phyloP scores from a whole-genome alignment of 1,140 invertebrate genomes.

The Drosophila nebulosa region DNA sequence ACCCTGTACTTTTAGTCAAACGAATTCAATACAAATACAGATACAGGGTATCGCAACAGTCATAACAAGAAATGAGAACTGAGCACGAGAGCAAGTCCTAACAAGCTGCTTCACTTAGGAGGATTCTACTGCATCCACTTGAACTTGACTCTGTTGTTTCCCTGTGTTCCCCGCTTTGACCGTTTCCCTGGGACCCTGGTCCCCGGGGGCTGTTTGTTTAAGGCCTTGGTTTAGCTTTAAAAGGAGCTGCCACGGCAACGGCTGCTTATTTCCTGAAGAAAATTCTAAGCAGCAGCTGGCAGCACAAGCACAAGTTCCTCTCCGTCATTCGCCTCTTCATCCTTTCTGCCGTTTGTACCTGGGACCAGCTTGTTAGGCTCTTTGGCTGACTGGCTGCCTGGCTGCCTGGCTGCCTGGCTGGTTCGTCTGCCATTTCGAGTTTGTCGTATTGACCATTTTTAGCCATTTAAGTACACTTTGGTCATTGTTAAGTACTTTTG shows the following conservation, averaged over 20 bases:
- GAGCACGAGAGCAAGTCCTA: slow-evolving; percentile 44
- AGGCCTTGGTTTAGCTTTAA: slow-evolving; percentile 69
- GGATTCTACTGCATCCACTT: slow-evolving; percentile 10
- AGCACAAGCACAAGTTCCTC: background rate
- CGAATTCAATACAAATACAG: background rate
- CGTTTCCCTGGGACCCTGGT: background rate
- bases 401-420: slow-evolving; percentile 32
- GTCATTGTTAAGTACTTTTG: slow-evolving; percentile 80
- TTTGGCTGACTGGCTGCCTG: too few species aligned
- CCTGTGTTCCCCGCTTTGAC: too few species aligned
- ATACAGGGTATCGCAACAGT: slow-evolving; percentile 31
- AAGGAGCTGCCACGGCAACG: slow-evolving; percentile 50
- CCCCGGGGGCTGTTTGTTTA: slow-evolving; percentile 55
- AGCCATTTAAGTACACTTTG: slow-evolving; percentile 76
- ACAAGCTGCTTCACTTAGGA: slow-evolving; percentile 64
- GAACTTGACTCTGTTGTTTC: background rate
- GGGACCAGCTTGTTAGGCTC: slow-evolving; percentile 59
- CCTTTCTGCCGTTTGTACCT: slow-evolving; percentile 52
- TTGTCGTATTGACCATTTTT: slow-evolving; percentile 76
- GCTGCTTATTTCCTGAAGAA: slow-evolving; percentile 64
- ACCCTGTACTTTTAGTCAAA: slow-evolving; percentile 1
- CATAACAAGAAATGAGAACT: slow-evolving; percentile 44
- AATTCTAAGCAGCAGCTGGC: slow-evolving; percentile 57
- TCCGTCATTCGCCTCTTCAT: slow-evolving; percentile 16
- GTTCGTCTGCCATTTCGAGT: slow-evolving; percentile 67